Evolutionary conservation across 2,888 invertebrate genomes (phyloP).

Genomic region (Lacanobia wlatinum): DNA sequence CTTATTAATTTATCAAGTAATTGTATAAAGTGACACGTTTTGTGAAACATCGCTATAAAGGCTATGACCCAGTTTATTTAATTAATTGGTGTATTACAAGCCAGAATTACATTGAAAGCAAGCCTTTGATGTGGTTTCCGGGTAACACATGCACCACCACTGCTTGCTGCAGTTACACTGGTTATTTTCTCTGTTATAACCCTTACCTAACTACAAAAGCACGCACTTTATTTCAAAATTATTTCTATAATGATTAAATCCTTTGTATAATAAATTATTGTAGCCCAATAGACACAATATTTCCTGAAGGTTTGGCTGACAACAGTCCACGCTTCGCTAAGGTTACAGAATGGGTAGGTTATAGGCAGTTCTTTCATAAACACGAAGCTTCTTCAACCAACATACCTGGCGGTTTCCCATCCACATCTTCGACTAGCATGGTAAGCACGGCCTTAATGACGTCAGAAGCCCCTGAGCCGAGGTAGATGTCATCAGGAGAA

Average conservation of each 20-base stretch:
- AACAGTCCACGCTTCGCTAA: too few relatives aligned
- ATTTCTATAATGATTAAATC: too few relatives aligned
- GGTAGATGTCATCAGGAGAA: slow-evolving; percentile 94
- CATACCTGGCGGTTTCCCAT: slow-evolving; percentile 89
- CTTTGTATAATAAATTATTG: too few relatives aligned
- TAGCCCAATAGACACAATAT: too few relatives aligned
- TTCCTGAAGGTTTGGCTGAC: too few relatives aligned
- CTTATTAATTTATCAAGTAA: slow-evolving; percentile 10
- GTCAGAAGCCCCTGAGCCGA: slow-evolving; percentile 98
- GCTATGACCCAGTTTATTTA: slow-evolving; percentile 4
- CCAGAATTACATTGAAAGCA: neutral
- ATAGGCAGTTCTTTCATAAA: neutral
- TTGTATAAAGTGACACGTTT: neutral
- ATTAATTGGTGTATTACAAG: neutral
- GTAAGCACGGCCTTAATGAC: slow-evolving; percentile 96
- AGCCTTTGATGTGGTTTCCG: neutral
- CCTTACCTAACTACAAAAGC: neutral
- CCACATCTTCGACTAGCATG: slow-evolving; percentile 90
- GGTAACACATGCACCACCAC: neutral
- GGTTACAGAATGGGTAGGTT: too few relatives aligned
- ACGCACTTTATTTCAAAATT: neutral
- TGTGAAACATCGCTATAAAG: neutral
- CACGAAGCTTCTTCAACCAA: neutral
- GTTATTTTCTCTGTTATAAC: neutral
- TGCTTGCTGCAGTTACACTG: neutral